Conservation (phyloP, 2,113 vertebrate species). For the Tychaedon coryphoeus region DNA sequence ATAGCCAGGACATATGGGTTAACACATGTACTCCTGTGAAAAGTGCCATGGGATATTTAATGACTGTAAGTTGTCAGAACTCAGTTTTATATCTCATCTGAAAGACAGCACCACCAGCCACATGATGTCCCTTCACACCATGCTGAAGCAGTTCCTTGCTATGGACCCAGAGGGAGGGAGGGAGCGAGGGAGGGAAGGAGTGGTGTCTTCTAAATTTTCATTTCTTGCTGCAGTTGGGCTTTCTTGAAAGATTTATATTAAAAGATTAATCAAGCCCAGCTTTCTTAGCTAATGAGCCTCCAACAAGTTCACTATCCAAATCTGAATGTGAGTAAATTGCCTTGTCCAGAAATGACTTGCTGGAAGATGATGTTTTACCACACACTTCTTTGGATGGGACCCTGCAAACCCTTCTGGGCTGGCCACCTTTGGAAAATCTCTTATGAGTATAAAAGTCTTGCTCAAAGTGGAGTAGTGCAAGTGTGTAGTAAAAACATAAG, state of each 20-base stretch:
- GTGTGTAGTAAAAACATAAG: background rate
- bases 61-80: constrained; percentile 65
- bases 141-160: background rate
- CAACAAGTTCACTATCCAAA: background rate
- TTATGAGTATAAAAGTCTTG: background rate
- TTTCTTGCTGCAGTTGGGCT: background rate
- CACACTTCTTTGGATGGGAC: background rate
- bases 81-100: constrained; percentile 56
- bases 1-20: constrained; percentile 62
- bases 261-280: background rate
- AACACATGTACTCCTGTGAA: constrained; percentile 69
- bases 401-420: background rate
- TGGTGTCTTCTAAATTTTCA: background rate
- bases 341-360: background rate
- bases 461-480: background rate
- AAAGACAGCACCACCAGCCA: constrained; percentile 47
- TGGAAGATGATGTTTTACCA: background rate
- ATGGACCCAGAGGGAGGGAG: background rate
- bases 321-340: background rate
- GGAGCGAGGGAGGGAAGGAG: background rate
- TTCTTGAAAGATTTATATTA: background rate
- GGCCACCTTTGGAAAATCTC: background rate
- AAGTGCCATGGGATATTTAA: constrained; percentile 68
- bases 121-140: constrained; percentile 20
- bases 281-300: background rate